Evolutionary conservation across 2,888 invertebrate species (phyloP).

Genomic region (Drosophila flavopinicola): DNA sequence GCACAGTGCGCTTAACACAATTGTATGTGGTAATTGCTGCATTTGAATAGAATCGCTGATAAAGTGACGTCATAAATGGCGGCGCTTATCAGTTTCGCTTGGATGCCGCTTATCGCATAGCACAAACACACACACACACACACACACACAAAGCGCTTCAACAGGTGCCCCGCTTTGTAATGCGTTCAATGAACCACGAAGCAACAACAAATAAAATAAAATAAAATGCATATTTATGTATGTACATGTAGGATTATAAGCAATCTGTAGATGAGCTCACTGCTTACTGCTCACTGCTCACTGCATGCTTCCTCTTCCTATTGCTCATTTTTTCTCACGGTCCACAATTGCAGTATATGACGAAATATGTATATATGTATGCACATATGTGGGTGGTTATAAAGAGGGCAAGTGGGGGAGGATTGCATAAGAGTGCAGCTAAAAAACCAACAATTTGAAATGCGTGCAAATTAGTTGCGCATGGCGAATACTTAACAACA

Average conservation of each 20-base stretch:
- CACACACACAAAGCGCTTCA: conserved; percentile 14
- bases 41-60: conserved; percentile 6
- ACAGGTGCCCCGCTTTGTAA: conserved; percentile 48
- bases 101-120: conserved; percentile 29
- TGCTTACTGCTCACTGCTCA: no score
- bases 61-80: conserved; percentile 40
- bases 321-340: conserved; percentile 36
- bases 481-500: conserved; percentile 23
- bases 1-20: neutral
- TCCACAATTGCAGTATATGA: conserved; percentile 13
- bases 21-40: conserved; percentile 16
- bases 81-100: conserved; percentile 37
- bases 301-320: conserved; percentile 3
- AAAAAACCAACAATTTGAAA: conserved; percentile 24
- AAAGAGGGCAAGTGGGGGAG: neutral
- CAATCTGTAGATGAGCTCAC: conserved; percentile 41
- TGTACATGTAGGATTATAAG: conserved; percentile 10
- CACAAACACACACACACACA: no score
- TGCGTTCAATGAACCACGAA: conserved; percentile 52
- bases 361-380: no score
- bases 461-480: conserved; percentile 53
- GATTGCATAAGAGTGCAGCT: conserved; percentile 1
- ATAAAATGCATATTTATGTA: neutral
- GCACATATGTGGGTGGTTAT: neutral
- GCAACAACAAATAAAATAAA: conserved; percentile 21